Evolutionary conservation across 2,888 invertebrate species (phyloP).

Genomic region (Lepidocyrtinus sp.): DNA sequence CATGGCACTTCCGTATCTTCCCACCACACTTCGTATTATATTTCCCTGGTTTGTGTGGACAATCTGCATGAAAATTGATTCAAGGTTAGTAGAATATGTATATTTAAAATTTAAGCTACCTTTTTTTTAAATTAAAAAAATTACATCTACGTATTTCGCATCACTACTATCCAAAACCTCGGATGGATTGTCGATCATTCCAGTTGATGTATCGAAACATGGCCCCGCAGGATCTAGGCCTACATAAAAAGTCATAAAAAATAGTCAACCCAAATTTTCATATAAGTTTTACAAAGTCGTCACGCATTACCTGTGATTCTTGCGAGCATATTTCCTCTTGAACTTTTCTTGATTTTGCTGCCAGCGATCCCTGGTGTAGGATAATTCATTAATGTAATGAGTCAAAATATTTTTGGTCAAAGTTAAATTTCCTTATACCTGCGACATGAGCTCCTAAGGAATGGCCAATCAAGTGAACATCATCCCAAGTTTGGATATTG

Average conservation of each 20-base stretch:
- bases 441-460: constrained; percentile 51
- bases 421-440: too few relatives aligned
- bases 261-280: too few relatives aligned
- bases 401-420: too few relatives aligned
- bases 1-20: constrained; percentile 38
- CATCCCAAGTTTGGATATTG: constrained; percentile 14
- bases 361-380: constrained; percentile 44
- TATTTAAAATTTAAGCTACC: too few relatives aligned
- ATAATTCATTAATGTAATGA: too few relatives aligned
- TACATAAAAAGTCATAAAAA: constrained; percentile 14
- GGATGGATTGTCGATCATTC: background rate
- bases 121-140: too few relatives aligned
- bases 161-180: constrained; percentile 29
- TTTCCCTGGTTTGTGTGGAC: constrained; percentile 54
- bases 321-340: background rate
- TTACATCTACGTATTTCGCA: constrained; percentile 47
- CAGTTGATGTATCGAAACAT: constrained; percentile 35
- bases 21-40: constrained; percentile 24
- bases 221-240: constrained; percentile 48
- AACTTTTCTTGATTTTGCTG: background rate
- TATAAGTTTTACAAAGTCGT: too few relatives aligned
- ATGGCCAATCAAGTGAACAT: constrained; percentile 41
- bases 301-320: constrained; percentile 44
- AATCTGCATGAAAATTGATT: constrained; percentile 22
- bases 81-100: too few relatives aligned